A percentile compares a stretch with the other conserved stretches of the same genome.
Conservation (phyloP, 1,140 invertebrate genomes). For the Fopius arisanus region DNA sequence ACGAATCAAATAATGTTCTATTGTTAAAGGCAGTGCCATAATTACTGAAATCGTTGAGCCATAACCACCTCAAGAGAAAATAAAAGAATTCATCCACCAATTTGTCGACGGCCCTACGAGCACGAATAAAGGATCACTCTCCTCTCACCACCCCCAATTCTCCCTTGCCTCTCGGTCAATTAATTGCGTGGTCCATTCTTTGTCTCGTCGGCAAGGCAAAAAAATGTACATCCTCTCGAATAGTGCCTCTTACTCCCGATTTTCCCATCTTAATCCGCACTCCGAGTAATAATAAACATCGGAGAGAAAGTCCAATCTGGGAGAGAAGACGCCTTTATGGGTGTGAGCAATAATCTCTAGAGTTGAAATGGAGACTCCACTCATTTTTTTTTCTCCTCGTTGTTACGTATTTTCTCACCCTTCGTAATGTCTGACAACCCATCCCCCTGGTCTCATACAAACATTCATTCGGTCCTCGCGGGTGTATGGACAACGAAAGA, state of each 20-base stretch:
- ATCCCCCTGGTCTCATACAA: conserved; percentile 24
- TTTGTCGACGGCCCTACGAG: not conserved
- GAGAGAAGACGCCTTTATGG: conserved; percentile 54
- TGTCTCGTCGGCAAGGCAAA: not conserved
- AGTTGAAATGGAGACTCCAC: conserved; percentile 36
- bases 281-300: conserved; percentile 53
- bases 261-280: conserved; percentile 56
- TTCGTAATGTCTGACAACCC: conserved; percentile 38
- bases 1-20: not conserved
- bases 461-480: conserved; percentile 32
- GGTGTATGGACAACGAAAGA: conserved; percentile 21
- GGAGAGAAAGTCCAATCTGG: conserved; percentile 53
- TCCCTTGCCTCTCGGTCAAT: conserved; percentile 25
- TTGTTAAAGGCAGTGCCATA: not conserved
- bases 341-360: conserved; percentile 33
- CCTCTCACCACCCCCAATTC: not conserved
- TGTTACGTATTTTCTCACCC: conserved; percentile 35
- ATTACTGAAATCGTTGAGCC: not conserved
- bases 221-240: not conserved
- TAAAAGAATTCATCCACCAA: conserved; percentile 3
- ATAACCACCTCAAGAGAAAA: not conserved
- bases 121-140: conserved; percentile 14
- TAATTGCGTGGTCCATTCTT: conserved; percentile 21
- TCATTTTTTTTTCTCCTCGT: conserved; percentile 6
- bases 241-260: conserved; percentile 49